Percentiles rank a stretch among this genome's conserved stretches.
phyloP scores from a whole-genome alignment of 2,797 vertebrate species.

The Fundulus diaphanus region DNA sequence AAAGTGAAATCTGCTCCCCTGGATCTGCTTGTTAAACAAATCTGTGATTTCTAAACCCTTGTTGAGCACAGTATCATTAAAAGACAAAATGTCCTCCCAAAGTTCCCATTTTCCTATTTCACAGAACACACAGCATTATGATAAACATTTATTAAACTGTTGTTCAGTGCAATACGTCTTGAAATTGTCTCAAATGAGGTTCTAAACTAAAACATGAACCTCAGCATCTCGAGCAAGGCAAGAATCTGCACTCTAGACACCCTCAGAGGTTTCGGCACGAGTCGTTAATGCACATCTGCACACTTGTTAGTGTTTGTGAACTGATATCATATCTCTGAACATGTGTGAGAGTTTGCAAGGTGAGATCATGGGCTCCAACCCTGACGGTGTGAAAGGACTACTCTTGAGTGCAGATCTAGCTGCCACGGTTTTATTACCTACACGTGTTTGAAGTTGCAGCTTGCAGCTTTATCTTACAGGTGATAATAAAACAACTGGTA shows the following conservation, averaged over 20 bases:
- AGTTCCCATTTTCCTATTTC: not conserved
- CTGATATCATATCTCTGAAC: slow-evolving; percentile 54
- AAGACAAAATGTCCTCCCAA: not conserved
- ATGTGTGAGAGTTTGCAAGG: slow-evolving; percentile 48
- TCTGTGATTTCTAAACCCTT: too few relatives aligned
- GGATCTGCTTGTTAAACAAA: too few relatives aligned
- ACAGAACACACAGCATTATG: not conserved
- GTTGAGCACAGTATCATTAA: too few relatives aligned
- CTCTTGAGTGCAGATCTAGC: slow-evolving; percentile 60
- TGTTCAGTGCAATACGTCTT: not conserved
- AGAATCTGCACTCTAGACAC: slow-evolving; percentile 31
- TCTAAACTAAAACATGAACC: not conserved
- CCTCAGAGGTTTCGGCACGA: slow-evolving; percentile 39
- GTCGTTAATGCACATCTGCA: slow-evolving; percentile 54
- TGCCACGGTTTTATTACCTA: slow-evolving; percentile 60
- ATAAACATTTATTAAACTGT: not conserved
- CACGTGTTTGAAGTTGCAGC: slow-evolving; percentile 60
- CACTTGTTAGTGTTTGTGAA: slow-evolving; percentile 50
- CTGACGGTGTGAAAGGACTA: slow-evolving; percentile 48
- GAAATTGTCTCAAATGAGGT: not conserved
- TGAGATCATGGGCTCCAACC: slow-evolving; percentile 59
- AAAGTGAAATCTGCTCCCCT: too few relatives aligned
- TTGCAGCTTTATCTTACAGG: slow-evolving; percentile 34
- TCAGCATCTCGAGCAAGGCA: slow-evolving; percentile 1
- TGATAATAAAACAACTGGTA: slow-evolving; percentile 67